Evolutionary conservation across 2,888 invertebrate genomes (phyloP), one percentile per base, ranked within the genome.

Genomic region (Orthosia gracilis): DNA sequence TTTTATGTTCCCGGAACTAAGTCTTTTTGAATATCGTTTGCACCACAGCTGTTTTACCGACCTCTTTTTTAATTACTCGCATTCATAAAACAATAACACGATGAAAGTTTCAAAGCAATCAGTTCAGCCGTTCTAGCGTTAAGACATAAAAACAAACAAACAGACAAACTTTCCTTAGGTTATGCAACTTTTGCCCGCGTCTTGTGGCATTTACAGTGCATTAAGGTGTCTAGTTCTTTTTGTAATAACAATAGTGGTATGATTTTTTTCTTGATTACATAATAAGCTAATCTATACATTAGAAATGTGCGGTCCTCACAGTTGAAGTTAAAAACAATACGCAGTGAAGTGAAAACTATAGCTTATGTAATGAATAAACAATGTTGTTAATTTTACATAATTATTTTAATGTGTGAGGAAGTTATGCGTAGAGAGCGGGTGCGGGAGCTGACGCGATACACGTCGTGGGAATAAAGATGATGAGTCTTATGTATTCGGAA

Each of bases 331-430:
- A 77, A 85, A 85, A 87, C 82, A 78, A 87, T 72, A 76, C 21
- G 76, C 86, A 85, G 76, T 84, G 76, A 85, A 78, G 84, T 87
- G 85, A 82, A 85, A 85, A 85, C 63, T 73, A 78, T 70, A 64
- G 67, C 50, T 85, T 86, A 84, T 80, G 78, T 87, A 86, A 87
- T 57, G 66, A 73, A 82, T 78, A 77, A 76, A 85, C 76, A 85
- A 80, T 82, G 78, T 79, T 71, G 72, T 77, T 85, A 71, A 73
- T 84, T 85, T 85, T 77, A 87, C 84, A 82, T 87, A 87, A 86
- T 86, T 80, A 84, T 83, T 82, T 74, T 73, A 76, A 84, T 85
- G 72, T 75, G 59, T 47, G 62, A 62, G 55, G 63, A 31, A 58
- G 67, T 26, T 31, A 7, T 64, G 49, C 21, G 23, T 1, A 45